Percentiles rank a stretch among this genome's conserved stretches.
phyloP scores from a whole-genome alignment of 1,140 invertebrate species.

The Papilio helenus region DNA sequence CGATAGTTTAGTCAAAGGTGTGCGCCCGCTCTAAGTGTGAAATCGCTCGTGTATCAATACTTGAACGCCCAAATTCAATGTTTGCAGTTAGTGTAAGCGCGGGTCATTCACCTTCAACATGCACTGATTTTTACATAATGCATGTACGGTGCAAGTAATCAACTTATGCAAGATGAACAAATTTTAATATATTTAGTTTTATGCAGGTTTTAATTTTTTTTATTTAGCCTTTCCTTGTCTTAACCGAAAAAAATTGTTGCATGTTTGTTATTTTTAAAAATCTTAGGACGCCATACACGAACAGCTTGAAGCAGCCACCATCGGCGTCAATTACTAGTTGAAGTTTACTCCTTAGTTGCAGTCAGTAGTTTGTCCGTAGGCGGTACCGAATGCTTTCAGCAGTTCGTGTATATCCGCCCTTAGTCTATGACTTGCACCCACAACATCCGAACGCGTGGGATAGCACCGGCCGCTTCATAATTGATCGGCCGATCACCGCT shows the following conservation, averaged over 20 bases:
- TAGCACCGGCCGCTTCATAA: slow-evolving; percentile 53
- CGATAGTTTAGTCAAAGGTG: too few relatives aligned
- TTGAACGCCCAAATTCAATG: slow-evolving; percentile 25
- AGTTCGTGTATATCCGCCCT: background rate
- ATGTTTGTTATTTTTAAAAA: too few relatives aligned
- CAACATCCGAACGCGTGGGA: slow-evolving; percentile 45
- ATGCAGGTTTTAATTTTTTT: background rate
- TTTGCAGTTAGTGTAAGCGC: slow-evolving; percentile 29
- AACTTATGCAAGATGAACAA: background rate
- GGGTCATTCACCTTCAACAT: slow-evolving; percentile 42
- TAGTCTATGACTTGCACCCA: slow-evolving; percentile 39
- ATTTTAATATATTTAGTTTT: background rate
- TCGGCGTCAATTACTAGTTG: too few relatives aligned
- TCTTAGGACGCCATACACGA: too few relatives aligned
- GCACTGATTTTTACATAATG: slow-evolving; percentile 47
- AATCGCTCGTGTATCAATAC: slow-evolving; percentile 21
- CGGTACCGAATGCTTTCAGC: background rate
- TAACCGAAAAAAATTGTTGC: too few relatives aligned
- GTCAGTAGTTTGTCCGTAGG: too few relatives aligned
- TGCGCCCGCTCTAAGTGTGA: background rate
- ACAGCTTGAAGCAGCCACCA: too few relatives aligned
- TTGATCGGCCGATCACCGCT: slow-evolving; percentile 48
- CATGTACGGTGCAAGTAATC: slow-evolving; percentile 42
- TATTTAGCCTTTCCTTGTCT: background rate
- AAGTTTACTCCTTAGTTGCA: too few relatives aligned